phyloP scores from a whole-genome alignment of 2,888 invertebrate species.

The Aporophyla lueneburgensis region DNA sequence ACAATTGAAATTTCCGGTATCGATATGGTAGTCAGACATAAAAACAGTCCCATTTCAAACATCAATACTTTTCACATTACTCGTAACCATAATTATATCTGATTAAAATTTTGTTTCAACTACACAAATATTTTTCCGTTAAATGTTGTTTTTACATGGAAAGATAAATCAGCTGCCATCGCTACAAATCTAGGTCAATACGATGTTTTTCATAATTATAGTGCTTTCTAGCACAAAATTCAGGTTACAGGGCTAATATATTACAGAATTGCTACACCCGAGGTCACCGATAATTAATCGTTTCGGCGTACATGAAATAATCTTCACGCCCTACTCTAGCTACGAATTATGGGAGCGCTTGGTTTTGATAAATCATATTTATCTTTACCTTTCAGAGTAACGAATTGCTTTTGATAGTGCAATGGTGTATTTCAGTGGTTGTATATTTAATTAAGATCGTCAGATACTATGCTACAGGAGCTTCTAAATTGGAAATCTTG shows the following conservation, averaged over 20 bases:
- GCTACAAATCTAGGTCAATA: conserved; percentile 19
- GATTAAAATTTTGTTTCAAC: background rate
- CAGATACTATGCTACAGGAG: background rate
- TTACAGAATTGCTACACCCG: conserved; percentile 25
- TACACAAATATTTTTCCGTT: background rate
- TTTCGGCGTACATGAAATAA: conserved; percentile 50
- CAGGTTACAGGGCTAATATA: conserved; percentile 34
- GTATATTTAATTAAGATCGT: conserved; percentile 17
- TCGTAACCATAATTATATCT: background rate
- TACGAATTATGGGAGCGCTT: conserved; percentile 35
- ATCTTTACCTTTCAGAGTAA: conserved; percentile 49
- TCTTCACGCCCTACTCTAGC: conserved; percentile 29
- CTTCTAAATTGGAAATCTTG: background rate
- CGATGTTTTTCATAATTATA: conserved; percentile 9
- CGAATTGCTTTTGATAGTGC: conserved; percentile 42
- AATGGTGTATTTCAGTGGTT: conserved; percentile 10
- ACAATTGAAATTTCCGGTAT: too few species aligned
- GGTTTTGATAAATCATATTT: conserved; percentile 49
- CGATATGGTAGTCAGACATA: too few species aligned
- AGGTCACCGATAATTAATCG: conserved; percentile 45
- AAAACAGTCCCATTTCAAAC: too few species aligned
- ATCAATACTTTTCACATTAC: too few species aligned
- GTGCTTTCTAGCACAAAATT: conserved; percentile 28
- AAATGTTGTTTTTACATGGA: background rate
- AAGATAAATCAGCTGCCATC: conserved; percentile 24